Percentiles rank a stretch among this genome's conserved stretches.
Evolutionary conservation across 2,113 vertebrate species (phyloP).

Genomic region (Peromyscus polionotus): DNA sequence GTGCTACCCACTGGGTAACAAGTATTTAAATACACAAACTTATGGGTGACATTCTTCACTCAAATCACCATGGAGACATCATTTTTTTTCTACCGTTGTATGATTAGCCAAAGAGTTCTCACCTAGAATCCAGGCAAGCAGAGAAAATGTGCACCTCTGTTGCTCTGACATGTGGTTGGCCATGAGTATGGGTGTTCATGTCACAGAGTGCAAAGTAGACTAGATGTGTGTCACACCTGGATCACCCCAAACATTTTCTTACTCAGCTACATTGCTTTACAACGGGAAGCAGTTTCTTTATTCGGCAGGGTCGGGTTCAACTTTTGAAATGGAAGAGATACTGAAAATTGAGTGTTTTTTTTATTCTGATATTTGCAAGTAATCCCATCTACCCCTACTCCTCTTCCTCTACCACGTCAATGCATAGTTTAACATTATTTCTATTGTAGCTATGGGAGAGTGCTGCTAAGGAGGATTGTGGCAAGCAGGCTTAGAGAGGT

Average conservation of each 20-base stretch:
- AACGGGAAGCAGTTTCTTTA: not conserved
- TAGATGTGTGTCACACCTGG: not conserved
- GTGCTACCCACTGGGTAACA: not conserved
- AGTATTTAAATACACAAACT: not conserved
- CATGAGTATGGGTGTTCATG: fast-evolving
- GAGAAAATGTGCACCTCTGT: not conserved
- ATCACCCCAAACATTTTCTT: not conserved
- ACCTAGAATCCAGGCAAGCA: not conserved
- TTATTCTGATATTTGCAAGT: not conserved
- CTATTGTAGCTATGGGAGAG: not conserved
- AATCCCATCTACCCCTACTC: not conserved
- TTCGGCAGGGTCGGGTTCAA: not conserved
- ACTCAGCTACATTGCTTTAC: not conserved
- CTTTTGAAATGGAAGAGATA: not conserved
- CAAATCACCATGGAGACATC: not conserved
- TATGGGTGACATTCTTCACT: not conserved
- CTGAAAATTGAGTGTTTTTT: not conserved
- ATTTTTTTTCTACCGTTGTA: not conserved
- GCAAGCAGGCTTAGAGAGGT: not conserved
- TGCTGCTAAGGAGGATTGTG: not conserved
- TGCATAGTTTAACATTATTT: not conserved
- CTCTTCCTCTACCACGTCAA: not conserved
- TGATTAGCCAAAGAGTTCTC: not conserved
- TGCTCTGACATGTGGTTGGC: fast-evolving
- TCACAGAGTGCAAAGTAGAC: not conserved